Conservation (phyloP, 1,140 invertebrate species). For the Trichomalopsis sarcophagae region DNA sequence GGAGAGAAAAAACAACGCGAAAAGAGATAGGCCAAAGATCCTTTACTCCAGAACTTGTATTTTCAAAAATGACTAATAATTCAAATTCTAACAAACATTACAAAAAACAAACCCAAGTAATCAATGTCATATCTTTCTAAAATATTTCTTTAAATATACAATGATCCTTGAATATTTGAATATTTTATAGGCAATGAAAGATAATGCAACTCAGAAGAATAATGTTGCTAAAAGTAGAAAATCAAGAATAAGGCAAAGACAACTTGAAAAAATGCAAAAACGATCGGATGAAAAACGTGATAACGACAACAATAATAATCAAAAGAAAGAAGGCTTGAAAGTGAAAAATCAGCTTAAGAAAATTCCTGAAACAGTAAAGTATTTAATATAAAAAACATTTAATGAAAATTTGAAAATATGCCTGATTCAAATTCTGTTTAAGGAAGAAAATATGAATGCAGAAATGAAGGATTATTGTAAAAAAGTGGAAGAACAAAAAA, state of each 20-base stretch:
- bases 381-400: not conserved
- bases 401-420: not conserved
- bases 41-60: not conserved
- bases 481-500: constrained; percentile 6
- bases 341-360: not conserved
- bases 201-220: not conserved
- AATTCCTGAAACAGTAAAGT: not conserved
- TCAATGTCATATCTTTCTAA: not conserved
- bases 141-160: not conserved
- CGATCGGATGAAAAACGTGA: not conserved
- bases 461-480: not conserved
- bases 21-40: not conserved
- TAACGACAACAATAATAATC: not conserved
- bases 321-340: not conserved
- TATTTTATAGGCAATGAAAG: not conserved
- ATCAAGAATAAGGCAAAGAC: not conserved
- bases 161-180: not conserved
- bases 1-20: not conserved
- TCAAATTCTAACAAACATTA: not conserved
- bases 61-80: not conserved
- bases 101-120: not conserved
- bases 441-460: not conserved
- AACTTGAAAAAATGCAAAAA: not conserved
- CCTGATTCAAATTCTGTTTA: not conserved
- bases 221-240: not conserved